Evolutionary conservation across 2,113 vertebrate genomes (phyloP), one percentile per base, ranked within the genome.

Genomic region (Tychaedon coryphoeus): DNA sequence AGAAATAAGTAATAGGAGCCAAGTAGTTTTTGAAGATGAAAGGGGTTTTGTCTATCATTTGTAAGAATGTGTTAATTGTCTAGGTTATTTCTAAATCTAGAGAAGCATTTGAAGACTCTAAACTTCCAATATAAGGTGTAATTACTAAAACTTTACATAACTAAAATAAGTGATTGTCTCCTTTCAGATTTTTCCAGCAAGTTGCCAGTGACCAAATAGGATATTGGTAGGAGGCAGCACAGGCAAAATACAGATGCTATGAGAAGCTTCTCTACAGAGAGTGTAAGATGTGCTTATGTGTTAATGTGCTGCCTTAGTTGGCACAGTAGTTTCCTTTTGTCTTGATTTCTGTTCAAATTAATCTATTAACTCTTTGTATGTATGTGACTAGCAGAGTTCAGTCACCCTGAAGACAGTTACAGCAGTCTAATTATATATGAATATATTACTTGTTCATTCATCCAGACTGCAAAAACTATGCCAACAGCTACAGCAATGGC

Each of bases 201-300:
- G 24, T 75, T 90, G 53, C 28, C 47, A 61, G 25, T 76, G 53
- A 71, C 70, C 83, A 94, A 91, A 84, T 75, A 91, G 34, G 45
- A 45, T 88, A 57, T 91, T 83, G 83, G 69, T 71, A 79, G 71
- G 64, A 94, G 58, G 85, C 85, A 95, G 42, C 43, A 76, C 23
- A 69, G 87, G 82, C 75, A 85, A 95, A 95, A 83, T 79, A 77
- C 62, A 87, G n/a, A 61, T 88, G 92, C 77, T 81, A 6, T 80
- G 70, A 72, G 76, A 87, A 89, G 31, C 26, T 71, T 51, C 17
- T 96, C 25, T 91, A 34, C 43, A 61, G 57, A 50, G 60, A 83
- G 23, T 18, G 2, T 56, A 70, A 74, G 84, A 74, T 42, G 14
- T 62, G n/a, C 40, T 64, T 73, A 38, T n/a, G 19, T 64, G 66